phyloP scores from a whole-genome alignment of 2,888 invertebrate genomes.

The Helicoverpa assulta region DNA sequence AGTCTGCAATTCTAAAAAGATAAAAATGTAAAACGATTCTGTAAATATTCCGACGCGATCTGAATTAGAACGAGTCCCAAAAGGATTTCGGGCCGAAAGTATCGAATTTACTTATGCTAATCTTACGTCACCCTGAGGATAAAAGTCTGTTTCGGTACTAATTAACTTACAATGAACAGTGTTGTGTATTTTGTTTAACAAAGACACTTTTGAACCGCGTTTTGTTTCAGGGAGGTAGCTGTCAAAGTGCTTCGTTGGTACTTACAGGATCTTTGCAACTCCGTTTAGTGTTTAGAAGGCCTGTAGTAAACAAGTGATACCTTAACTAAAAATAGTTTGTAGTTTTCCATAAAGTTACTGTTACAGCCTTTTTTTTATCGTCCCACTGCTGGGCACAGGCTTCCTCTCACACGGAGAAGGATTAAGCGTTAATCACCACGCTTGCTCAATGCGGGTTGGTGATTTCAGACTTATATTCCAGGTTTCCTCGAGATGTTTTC shows the following conservation, averaged over 20 bases:
- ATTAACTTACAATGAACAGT: constrained; percentile 75
- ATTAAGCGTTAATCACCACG: too few species aligned
- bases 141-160: constrained; percentile 75
- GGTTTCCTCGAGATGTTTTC: too few species aligned
- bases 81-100: constrained; percentile 74
- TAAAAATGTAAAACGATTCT: constrained; percentile 75
- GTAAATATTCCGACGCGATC: constrained; percentile 76
- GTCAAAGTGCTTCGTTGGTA: constrained; percentile 23
- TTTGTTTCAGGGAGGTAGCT: constrained; percentile 38
- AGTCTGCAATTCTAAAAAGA: constrained; percentile 73
- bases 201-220: constrained; percentile 45
- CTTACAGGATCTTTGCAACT: constrained; percentile 16
- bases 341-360: too few species aligned
- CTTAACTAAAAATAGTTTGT: not conserved
- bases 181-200: constrained; percentile 66
- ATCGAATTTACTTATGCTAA: constrained; percentile 87
- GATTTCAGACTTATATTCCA: too few species aligned
- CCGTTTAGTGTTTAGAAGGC: not conserved
- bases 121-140: constrained; percentile 82
- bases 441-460: too few species aligned
- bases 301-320: not conserved
- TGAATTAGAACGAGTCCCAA: constrained; percentile 77
- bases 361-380: too few species aligned
- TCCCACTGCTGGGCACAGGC: too few species aligned
- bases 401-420: too few species aligned